Evolutionary conservation across 2,888 invertebrate species (phyloP).

Genomic region (Eupithecia tripunctaria): DNA sequence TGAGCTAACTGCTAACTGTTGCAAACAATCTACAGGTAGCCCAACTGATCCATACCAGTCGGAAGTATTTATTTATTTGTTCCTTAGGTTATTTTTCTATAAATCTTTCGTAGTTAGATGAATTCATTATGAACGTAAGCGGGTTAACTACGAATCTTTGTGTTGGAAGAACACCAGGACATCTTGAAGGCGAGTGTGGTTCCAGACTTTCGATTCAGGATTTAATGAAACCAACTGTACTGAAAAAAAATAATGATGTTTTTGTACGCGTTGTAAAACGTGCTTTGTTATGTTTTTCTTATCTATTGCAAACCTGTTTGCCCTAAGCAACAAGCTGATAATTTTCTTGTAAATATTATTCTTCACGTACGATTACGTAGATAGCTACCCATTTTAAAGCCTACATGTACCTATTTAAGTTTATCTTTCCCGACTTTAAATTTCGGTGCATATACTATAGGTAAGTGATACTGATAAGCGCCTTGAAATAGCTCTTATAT

Average conservation of each 20-base stretch:
- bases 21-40: too few relatives aligned
- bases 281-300: conserved; percentile 31
- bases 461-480: conserved; percentile 2
- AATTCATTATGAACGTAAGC: too few relatives aligned
- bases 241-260: not conserved
- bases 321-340: conserved; percentile 51
- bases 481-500: not conserved
- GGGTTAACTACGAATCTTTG: too few relatives aligned
- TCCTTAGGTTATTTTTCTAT: too few relatives aligned
- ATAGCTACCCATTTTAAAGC: not conserved
- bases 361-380: conserved; percentile 46
- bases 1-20: too few relatives aligned
- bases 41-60: too few relatives aligned
- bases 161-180: too few relatives aligned
- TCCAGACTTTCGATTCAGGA: too few relatives aligned
- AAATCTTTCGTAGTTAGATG: too few relatives aligned
- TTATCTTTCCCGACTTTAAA: not conserved
- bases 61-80: too few relatives aligned
- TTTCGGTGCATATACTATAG: not conserved
- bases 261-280: conserved; percentile 8
- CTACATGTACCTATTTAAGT: not conserved
- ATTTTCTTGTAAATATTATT: conserved; percentile 60
- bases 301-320: conserved; percentile 45
- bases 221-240: not conserved
- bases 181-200: too few relatives aligned